These are phyloP conservation scores for Alectura lathami DNA, from an alignment of 2,113 vertebrate species.

Conservation along the genomic window DNA sequence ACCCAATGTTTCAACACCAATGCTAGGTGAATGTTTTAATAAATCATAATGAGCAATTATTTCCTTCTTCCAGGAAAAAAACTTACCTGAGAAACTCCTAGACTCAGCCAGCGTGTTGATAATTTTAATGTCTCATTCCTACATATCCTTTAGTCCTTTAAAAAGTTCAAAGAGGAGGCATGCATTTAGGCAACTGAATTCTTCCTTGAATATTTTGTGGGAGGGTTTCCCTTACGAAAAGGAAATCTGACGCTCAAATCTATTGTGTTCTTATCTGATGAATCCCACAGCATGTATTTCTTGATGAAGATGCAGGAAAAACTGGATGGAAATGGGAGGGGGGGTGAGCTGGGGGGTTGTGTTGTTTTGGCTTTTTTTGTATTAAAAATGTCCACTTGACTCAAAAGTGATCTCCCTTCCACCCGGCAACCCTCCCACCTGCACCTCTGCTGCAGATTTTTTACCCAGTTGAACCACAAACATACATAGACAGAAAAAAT, in stretches of 20 bases:
- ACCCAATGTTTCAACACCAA: neutral
- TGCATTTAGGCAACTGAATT: neutral
- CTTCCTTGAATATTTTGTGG: neutral
- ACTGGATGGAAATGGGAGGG: neutral
- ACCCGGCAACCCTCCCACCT: neutral
- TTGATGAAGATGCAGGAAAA: neutral
- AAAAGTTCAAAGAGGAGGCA: neutral
- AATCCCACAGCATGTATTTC: neutral
- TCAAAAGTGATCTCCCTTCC: neutral
- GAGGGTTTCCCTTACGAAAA: neutral
- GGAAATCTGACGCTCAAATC: neutral
- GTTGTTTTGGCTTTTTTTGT: neutral
- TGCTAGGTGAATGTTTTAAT: neutral
- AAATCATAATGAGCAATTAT: neutral
- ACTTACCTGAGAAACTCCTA: neutral
- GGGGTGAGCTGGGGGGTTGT: neutral
- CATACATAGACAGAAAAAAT: neutral
- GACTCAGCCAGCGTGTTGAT: no score
- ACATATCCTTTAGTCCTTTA: neutral
- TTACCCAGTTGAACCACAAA: neutral
- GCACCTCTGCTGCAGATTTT: neutral
- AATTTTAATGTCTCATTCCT: neutral
- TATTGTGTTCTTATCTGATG: neutral
- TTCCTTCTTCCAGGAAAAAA: neutral
- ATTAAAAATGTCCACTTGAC: neutral